Evolutionary conservation across 1,140 invertebrate genomes (phyloP), one percentile per base, ranked within the genome.

Genomic region (Bombus consobrinus): DNA sequence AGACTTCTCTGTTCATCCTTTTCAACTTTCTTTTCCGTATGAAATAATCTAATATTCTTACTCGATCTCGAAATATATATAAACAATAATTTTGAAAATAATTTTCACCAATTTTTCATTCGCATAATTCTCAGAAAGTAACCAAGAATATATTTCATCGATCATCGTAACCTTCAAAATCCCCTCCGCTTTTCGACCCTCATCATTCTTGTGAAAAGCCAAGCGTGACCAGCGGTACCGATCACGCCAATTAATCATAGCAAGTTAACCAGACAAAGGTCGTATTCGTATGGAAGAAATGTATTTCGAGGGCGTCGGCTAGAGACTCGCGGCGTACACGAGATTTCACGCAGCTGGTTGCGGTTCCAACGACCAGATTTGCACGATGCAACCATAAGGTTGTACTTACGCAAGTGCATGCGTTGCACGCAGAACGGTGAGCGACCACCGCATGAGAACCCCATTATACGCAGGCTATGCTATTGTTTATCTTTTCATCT

Each of bases 401-500:
- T 53, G 47, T 18, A 18, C 47, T 22, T 18, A 53, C 47, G 47
- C 47, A 53, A 53, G 47, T 53, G 47, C 18, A 53, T 59, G 39
- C 34, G 28, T 72, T 72, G 41, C 79, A 3, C 37, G 43, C 62
- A 15, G 34, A 53, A 22, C 47, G 47, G 47, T 53, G 47, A 53
- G 18, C 47, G 18, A 53, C 47, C 47, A 57, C 1, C 28, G 68
- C 28, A 15, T 69, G 79, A 81, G 66, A 81, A 72, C 68, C 18
- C 22, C 68, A n/a, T 62, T n/a, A n/a, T 12, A n/a, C 10, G 68
- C 68, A 10, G 22, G 18, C 41, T 80, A 25, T 69, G 28, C 41
- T 80, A 25, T 69, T 69, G 66, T 81, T 47, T 81, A 81, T 81
- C 79, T 81, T 41, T 32, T 37, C 66, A 72, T 72, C 78, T 69